Percentiles rank a stretch among this genome's conserved stretches.
phyloP scores from a whole-genome alignment of 1,140 invertebrate genomes.

The Ooceraea biroi region DNA sequence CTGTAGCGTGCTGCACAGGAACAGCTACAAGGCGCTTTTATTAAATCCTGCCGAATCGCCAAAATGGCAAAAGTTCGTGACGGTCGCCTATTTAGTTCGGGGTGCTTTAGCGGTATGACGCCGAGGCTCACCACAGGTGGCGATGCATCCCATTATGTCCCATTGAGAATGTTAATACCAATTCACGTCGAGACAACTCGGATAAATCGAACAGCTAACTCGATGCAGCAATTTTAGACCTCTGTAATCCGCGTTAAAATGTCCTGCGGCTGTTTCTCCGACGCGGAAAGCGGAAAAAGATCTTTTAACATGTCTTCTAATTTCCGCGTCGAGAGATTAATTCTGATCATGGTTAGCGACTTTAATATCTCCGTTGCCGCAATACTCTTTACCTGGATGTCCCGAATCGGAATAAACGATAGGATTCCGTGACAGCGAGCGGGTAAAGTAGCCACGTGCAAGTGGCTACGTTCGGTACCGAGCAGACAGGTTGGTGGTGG shows the following conservation, averaged over 20 bases:
- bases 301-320: background rate
- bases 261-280: background rate
- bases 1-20: constrained; percentile 60
- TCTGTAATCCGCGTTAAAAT: background rate
- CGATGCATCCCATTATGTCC: constrained; percentile 20
- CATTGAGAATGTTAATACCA: constrained; percentile 45
- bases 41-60: constrained; percentile 78
- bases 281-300: constrained; percentile 7
- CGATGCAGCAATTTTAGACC: too few relatives aligned
- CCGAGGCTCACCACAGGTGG: constrained; percentile 41
- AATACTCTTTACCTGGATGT: constrained; percentile 1
- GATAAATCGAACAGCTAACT: too few relatives aligned
- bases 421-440: background rate
- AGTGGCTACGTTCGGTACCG: constrained; percentile 28
- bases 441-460: background rate
- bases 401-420: constrained; percentile 34
- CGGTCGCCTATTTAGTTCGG: constrained; percentile 71
- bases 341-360: background rate
- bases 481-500: constrained; percentile 33
- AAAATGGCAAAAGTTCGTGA: constrained; percentile 80
- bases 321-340: constrained; percentile 38
- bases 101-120: constrained; percentile 34
- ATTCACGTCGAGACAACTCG: constrained; percentile 57
- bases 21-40: constrained; percentile 72
- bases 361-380: background rate